Conservation (phyloP, 2,113 vertebrate genomes). For the Abramis brama region DNA sequence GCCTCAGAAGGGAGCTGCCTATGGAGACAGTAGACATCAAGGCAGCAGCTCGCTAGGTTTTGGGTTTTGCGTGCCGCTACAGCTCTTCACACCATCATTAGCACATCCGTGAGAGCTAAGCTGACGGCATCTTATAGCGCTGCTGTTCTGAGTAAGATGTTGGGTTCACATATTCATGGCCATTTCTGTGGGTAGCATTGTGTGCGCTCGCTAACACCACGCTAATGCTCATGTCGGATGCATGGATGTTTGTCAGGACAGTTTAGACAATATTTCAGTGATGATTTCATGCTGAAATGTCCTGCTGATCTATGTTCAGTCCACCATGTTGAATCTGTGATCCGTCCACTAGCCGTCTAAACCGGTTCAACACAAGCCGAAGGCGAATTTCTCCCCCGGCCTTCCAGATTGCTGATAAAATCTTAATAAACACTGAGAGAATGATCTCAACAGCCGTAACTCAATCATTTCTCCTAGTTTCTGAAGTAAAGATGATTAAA, state of each 20-base stretch:
- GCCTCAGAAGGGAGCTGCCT: not conserved
- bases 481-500: not conserved
- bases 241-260: not conserved
- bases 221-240: constrained; percentile 1
- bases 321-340: not conserved
- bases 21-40: not conserved
- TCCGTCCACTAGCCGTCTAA: not conserved
- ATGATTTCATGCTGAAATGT: not conserved
- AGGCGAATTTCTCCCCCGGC: not conserved
- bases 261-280: not conserved
- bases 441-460: not conserved
- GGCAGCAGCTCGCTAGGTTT: not conserved
- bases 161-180: constrained; percentile 1
- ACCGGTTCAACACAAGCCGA: not conserved
- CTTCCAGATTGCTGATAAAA: constrained; percentile 3
- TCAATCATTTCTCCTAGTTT: not conserved
- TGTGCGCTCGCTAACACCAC: not conserved
- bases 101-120: not conserved
- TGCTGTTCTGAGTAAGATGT: constrained; percentile 8
- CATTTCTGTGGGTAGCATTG: constrained; percentile 1
- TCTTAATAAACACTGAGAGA: not conserved
- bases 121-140: not conserved
- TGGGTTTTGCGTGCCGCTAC: not conserved
- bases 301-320: not conserved
- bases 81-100: constrained; percentile 15